Evolutionary conservation across 2,888 invertebrate species (phyloP), one percentile per base, ranked within the genome.

Genomic region (Drosophila hamatofila): DNA sequence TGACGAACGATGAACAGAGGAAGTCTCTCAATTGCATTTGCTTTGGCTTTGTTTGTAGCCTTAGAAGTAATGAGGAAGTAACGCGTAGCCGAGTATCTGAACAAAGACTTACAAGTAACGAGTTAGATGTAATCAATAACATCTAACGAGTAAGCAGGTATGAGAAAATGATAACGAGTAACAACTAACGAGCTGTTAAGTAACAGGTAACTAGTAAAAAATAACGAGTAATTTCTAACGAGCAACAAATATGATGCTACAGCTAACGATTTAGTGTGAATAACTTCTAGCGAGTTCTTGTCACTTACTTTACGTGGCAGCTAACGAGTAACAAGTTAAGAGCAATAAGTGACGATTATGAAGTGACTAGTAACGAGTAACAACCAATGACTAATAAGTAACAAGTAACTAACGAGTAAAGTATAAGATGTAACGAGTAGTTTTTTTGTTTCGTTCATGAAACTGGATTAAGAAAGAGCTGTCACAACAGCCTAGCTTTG

Each of bases 401-500:
- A 62, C 23, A 30, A 55, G 55, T 55, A 55, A 55, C 33, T 46
- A 27, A 63, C 18, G 16, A 42, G 55, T 55, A 55, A 3, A 39
- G 37, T 54, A 41, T 35, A 44, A 44, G 23, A 16, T 16, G 54
- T 61, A 61, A 57, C 61, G 46, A 51, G 52, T 65, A 46, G 46
- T 54, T 46, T 61, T 33, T 33, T 21, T 42, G 33, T 30, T 21
- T 37, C 16, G 2, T 23, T 6, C 11, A 41, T 66, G 66, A 37
- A 54, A 44, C 55, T 44, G 49, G 42, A 67, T 54, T 27, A 18
- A 41, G 64, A 33, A 64, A 39, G 42, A 55, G 52, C 48, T 46
- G 52, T 21, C 33, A 35, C 42, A 70, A 70, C 71, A 49, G 48
- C 30, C 75, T 60, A 48, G 62, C 59, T 79, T 79, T 46, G 65